phyloP scores from a whole-genome alignment of 1,140 invertebrate species.

The Psilanteris sp. region DNA sequence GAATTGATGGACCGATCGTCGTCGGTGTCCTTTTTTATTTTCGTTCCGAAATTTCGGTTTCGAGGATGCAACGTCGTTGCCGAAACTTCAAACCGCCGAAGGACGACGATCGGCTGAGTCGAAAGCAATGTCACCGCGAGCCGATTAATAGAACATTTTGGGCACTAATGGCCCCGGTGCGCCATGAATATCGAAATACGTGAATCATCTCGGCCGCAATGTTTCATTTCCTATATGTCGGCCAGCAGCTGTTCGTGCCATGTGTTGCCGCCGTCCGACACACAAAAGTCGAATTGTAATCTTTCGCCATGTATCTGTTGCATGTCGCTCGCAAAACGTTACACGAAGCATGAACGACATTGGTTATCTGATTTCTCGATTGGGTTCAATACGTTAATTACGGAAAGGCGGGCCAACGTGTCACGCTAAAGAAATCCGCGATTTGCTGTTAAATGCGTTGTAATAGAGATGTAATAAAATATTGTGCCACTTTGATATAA shows the following conservation, averaged over 20 bases:
- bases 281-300: slow-evolving; percentile 65
- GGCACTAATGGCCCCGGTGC: slow-evolving; percentile 46
- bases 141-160: slow-evolving; percentile 60
- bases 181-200: slow-evolving; percentile 71
- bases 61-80: too few relatives aligned
- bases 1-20: too few relatives aligned
- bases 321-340: slow-evolving; percentile 61
- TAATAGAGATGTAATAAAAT: too few relatives aligned
- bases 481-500: too few relatives aligned
- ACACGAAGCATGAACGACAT: slow-evolving; percentile 51
- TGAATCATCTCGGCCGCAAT: slow-evolving; percentile 71
- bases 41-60: background rate
- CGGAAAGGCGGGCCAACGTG: too few relatives aligned
- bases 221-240: slow-evolving; percentile 68
- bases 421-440: too few relatives aligned
- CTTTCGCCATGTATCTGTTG: slow-evolving; percentile 61
- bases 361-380: slow-evolving; percentile 63
- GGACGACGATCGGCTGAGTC: slow-evolving; percentile 21
- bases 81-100: too few relatives aligned
- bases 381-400: slow-evolving; percentile 59
- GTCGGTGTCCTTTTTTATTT: too few relatives aligned
- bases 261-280: slow-evolving; percentile 63
- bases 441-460: too few relatives aligned
- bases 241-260: slow-evolving; percentile 67
- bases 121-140: slow-evolving; percentile 33